These are phyloP conservation scores for Xiphophorus couchianus DNA, from an alignment of 2,113 vertebrate species.

Conservation along the genomic window DNA sequence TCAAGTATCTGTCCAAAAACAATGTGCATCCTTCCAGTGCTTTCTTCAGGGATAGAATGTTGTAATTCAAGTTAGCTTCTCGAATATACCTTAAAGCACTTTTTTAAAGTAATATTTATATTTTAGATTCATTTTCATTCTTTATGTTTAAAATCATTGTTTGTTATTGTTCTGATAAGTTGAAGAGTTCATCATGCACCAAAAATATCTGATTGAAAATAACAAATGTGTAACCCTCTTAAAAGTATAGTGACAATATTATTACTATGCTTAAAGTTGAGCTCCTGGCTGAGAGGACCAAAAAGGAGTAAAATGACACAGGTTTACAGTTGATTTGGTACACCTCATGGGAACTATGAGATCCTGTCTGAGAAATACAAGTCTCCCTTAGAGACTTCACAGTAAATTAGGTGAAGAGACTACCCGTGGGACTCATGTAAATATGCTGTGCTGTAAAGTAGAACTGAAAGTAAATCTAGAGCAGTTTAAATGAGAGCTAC, in stretches of 20 bases:
- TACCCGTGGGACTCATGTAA: constrained; percentile 61
- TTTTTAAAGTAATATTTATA: no score
- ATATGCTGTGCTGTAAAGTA: constrained; percentile 57
- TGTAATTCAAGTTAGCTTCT: no score
- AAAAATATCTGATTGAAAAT: no score
- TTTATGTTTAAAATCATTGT: no score
- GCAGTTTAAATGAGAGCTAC: constrained; percentile 56
- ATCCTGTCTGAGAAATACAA: constrained; percentile 55
- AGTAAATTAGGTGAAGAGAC: constrained; percentile 65
- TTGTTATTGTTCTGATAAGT: no score
- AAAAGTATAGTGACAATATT: neutral
- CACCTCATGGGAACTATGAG: constrained; percentile 48
- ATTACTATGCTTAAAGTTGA: constrained; percentile 13
- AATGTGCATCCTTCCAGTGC: no score
- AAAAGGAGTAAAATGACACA: constrained; percentile 46
- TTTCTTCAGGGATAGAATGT: no score
- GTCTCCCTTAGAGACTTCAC: constrained; percentile 56
- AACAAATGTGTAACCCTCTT: neutral
- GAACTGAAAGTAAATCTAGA: constrained; percentile 70
- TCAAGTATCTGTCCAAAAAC: no score
- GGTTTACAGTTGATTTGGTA: constrained; percentile 50
- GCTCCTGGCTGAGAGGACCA: constrained; percentile 19
- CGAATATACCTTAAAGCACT: no score
- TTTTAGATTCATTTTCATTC: no score
- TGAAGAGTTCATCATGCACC: no score